Base-by-base conservation (phyloP, 2,113 vertebrate genomes). In the Nestor notabilis region DNA sequence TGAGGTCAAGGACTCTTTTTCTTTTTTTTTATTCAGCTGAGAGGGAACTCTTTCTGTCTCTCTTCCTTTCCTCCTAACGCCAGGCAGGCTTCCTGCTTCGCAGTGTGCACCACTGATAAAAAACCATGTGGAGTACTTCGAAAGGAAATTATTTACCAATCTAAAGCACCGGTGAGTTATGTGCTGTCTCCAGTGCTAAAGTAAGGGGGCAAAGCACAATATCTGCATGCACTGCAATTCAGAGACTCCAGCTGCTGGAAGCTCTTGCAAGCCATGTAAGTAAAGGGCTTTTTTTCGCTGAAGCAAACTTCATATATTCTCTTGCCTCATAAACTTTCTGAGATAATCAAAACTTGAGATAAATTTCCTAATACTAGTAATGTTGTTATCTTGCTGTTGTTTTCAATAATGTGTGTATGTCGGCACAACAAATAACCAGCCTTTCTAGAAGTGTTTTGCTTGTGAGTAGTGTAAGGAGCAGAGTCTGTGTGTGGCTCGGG, bases 221-320 rank as follows among this genome's bases (percentile, higher is more conserved):
- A 96, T 97, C 97, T 97, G 92, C 70, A 79, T 58, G 49, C 81
- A 82, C 91, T 83, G 49, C 74, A 95, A 91, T 91, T 95, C 97
- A 83, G 87, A 97, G 90, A 43, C 72, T 94, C 87, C 97, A 96
- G 98, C 97, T 98, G 98, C 95, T 90, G 83, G 76, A 93, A 97
- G 70, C 69, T 90, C 92, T 96, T 93, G 89, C 70, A 37, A 97
- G 60, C 58, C 63, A 80, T 78, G 97, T 98, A 98, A 98, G 98
- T 98, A 98, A 94, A 96, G 91, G 65, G 65, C 33, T 97, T 84
- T 63, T 58, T 65, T 87, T 87, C 4, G 5, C 18, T 39, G 64
- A 88, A 80, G 63, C 35, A 53, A 89, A 87, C 60, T 61, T 61
- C 53, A n/a, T 96, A 64, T 79, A 31, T 76, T 83, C 76, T 95